Evolutionary conservation across 2,888 invertebrate genomes (phyloP).

Genomic region (Myopa testacea): DNA sequence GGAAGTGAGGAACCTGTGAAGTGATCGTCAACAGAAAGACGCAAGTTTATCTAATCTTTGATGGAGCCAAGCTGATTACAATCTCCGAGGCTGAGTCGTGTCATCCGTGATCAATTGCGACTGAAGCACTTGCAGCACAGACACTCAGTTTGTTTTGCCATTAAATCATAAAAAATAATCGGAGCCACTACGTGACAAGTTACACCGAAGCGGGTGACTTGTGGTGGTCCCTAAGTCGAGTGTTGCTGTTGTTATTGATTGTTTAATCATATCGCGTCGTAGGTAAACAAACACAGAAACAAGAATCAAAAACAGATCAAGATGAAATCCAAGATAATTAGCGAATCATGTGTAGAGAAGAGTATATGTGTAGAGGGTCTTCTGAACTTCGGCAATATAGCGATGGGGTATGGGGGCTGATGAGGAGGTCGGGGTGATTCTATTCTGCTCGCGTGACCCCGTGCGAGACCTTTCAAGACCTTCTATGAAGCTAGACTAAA

Average conservation of each 20-base stretch:
- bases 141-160: neutral
- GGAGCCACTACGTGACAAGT: neutral
- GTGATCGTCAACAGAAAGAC: too few relatives aligned
- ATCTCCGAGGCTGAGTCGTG: neutral
- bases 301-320: neutral
- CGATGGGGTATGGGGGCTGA: too few relatives aligned
- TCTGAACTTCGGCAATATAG: too few relatives aligned
- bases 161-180: neutral
- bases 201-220: neutral
- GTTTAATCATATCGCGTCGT: neutral
- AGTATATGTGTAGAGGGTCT: too few relatives aligned
- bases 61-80: neutral
- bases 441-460: too few relatives aligned
- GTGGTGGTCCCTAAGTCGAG: neutral
- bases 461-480: too few relatives aligned
- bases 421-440: too few relatives aligned
- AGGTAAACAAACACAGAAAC: neutral
- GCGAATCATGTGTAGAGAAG: neutral
- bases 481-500: too few relatives aligned
- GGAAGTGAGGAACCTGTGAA: too few relatives aligned
- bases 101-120: neutral
- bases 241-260: neutral
- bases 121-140: neutral
- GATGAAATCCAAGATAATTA: neutral
- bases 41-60: too few relatives aligned